Conservation (phyloP, 2,888 invertebrate genomes). For the Sinelater perroti region DNA sequence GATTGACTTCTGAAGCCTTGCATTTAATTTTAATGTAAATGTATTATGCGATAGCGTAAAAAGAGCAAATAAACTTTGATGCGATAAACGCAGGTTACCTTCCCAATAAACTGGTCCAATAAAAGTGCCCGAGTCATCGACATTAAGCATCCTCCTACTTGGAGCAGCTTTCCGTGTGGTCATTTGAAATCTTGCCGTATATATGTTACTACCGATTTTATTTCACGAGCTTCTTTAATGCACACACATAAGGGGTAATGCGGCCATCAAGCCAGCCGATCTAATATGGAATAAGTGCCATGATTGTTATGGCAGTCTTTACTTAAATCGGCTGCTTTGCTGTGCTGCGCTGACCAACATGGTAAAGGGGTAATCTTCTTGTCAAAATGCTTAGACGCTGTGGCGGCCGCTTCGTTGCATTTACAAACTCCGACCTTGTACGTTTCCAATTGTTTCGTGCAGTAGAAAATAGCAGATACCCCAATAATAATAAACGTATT, state of each 20-base stretch:
- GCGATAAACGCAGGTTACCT: conserved; percentile 41
- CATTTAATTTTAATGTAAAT: conserved; percentile 41
- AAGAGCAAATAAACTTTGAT: conserved; percentile 41
- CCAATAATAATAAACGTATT: too few relatives aligned
- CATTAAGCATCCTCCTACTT: conserved; percentile 41
- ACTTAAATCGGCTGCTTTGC: conserved; percentile 30
- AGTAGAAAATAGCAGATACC: too few relatives aligned
- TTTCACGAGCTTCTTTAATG: conserved; percentile 44
- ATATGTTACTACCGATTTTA: conserved; percentile 44
- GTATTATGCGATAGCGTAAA: conserved; percentile 37
- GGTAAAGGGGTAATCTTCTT: conserved; percentile 19
- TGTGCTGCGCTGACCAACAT: conserved; percentile 15
- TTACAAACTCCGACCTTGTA: conserved; percentile 9
- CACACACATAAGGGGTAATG: conserved; percentile 38
- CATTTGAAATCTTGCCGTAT: conserved; percentile 41
- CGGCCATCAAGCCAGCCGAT: conserved; percentile 33
- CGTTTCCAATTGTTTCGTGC: conserved; percentile 6
- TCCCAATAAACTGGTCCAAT: conserved; percentile 42
- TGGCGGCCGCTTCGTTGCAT: conserved; percentile 10
- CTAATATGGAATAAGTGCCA: conserved; percentile 35
- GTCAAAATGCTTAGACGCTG: conserved; percentile 25
- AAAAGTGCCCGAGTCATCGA: conserved; percentile 41
- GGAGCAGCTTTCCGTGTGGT: conserved; percentile 40
- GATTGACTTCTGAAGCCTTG: conserved; percentile 28
- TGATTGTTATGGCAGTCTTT: conserved; percentile 33